Base-by-base conservation (phyloP, 2,113 vertebrate species). In the Brachyhypopomus occidentalis region DNA sequence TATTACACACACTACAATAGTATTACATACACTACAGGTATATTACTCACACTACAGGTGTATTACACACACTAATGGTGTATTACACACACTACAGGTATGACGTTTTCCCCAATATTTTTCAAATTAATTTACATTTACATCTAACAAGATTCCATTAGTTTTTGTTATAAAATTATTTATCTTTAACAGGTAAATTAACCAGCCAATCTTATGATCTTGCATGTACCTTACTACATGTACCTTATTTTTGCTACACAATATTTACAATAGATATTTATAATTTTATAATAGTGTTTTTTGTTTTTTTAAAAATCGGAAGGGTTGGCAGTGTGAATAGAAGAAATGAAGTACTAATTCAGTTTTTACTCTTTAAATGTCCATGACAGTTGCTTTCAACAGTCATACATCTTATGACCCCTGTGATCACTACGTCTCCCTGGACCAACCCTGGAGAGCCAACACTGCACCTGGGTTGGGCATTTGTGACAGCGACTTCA, bases 51-150 rank as follows among this genome's bases (percentile, higher is more conserved):
- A 30, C 30, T 30, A 30, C 30, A 30, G 30, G 3, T 30, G 30
- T 30, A 2, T 30, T 30, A 30, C 30, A 30, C 3, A 82, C 6
- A 30, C 52, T 62, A 56, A n/a, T n/a, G 30, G 3, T 30, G 30
- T 30, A 2, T 30, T 30, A 30, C 30, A 30, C 3, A 82, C 6
- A 30, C 52, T 62, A 56, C 73, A 76, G 80, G 80, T 82, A 77
- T 22, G 30, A 22, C 22, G 5, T 1, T 23, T 62, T 11, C 23
- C 4, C 7, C 12, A 56, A 2, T 17, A 23, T 41, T 2, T 14
- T 25, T 63, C 62, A 16, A 8, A 63, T 38, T 20, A 4, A 22
- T 27, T 1, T 16, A 1, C 16, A 20, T 34, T 23, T 38, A 22
- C 1, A 30, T 30, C 23, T 0, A 52, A 27, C 23, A 23, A 9